Conservation (phyloP, 2,888 invertebrate genomes). For the Hetaerina titia region DNA sequence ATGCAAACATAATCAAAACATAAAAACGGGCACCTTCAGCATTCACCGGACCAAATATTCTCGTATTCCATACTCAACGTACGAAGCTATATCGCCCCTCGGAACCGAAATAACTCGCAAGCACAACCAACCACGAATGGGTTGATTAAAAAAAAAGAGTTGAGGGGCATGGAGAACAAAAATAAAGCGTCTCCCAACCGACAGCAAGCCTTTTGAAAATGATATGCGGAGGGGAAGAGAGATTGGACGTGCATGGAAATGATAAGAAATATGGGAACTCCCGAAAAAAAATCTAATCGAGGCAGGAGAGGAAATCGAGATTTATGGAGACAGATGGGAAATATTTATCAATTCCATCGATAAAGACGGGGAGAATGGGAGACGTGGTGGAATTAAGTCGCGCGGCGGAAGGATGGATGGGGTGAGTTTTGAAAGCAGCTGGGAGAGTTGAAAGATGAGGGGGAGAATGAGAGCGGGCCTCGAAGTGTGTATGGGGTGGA, state of each 20-base stretch:
- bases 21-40: too few relatives aligned
- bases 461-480: not conserved
- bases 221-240: not conserved
- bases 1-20: too few relatives aligned
- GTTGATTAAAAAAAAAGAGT: not conserved
- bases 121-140: not conserved
- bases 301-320: not conserved
- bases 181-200: not conserved
- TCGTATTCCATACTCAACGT: not conserved
- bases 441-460: not conserved
- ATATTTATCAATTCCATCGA: conserved; percentile 29
- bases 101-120: not conserved
- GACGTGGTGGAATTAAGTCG: not conserved
- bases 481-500: not conserved
- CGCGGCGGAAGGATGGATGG: not conserved
- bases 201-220: not conserved
- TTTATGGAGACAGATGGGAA: conserved; percentile 33
- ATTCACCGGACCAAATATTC: not conserved
- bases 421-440: conserved; percentile 12
- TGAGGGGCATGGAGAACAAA: not conserved
- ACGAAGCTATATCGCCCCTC: not conserved
- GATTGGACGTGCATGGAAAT: conserved; percentile 24
- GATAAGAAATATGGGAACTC: conserved; percentile 18
- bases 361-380: not conserved
- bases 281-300: not conserved